Percentiles rank a stretch among this genome's conserved stretches.
Conservation (phyloP, 1,140 invertebrate genomes). For the Drosophila paulistorum region DNA sequence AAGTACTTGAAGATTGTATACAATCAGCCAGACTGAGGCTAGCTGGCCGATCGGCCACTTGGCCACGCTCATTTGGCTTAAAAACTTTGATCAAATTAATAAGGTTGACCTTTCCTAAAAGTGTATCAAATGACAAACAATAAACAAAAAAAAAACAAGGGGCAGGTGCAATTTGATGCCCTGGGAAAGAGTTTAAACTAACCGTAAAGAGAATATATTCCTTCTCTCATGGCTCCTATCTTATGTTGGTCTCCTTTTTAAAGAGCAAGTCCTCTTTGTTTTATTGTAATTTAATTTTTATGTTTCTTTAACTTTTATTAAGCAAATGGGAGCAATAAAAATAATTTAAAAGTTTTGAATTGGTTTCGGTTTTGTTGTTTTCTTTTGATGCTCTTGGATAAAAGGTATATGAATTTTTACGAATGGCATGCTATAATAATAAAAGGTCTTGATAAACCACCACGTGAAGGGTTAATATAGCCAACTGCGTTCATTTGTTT, state of each 20-base stretch:
- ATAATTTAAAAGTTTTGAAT: conserved; percentile 2
- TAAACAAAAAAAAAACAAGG: conserved; percentile 11
- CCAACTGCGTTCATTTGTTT: too few relatives aligned
- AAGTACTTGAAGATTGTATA: conserved; percentile 6
- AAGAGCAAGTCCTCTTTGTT: conserved; percentile 7
- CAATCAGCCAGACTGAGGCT: conserved; percentile 13
- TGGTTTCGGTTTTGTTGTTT: conserved; percentile 23
- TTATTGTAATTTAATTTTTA: neutral
- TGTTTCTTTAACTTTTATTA: too few relatives aligned
- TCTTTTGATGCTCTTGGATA: neutral
- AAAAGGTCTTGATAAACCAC: too few relatives aligned
- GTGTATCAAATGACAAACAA: conserved; percentile 60
- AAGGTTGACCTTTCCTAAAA: conserved; percentile 38
- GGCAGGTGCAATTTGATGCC: conserved; percentile 63
- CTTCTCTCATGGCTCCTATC: neutral
- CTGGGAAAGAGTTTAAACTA: conserved; percentile 59
- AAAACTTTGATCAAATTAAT: conserved; percentile 26
- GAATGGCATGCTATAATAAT: too few relatives aligned
- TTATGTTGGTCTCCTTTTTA: neutral
- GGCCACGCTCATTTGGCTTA: conserved; percentile 55
- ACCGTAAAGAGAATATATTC: neutral
- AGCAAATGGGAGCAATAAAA: neutral
- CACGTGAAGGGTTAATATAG: too few relatives aligned
- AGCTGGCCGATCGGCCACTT: conserved; percentile 12
- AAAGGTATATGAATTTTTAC: too few relatives aligned